phyloP scores from a whole-genome alignment of 2,888 invertebrate genomes.

The Ptycholaimellus sp. region DNA sequence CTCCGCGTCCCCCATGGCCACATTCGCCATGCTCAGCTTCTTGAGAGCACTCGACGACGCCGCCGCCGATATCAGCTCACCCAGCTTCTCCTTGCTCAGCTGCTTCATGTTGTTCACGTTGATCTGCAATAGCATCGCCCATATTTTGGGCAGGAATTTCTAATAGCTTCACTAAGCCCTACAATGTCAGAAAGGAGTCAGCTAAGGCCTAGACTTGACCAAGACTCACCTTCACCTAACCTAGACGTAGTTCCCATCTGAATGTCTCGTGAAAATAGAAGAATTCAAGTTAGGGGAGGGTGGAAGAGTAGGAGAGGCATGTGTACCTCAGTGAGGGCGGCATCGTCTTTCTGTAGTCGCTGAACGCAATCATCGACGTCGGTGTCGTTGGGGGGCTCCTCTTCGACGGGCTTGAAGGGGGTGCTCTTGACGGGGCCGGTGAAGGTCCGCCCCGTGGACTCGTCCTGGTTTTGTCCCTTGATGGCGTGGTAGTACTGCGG shows the following conservation, averaged over 20 bases:
- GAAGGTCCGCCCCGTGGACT: conserved; percentile 20
- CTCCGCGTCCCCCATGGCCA: conserved; percentile 65
- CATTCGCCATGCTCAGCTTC: conserved; percentile 70
- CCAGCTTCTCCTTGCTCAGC: conserved; percentile 81
- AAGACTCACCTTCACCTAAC: too few relatives aligned
- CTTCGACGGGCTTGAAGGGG: conserved; percentile 34
- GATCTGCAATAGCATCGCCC: conserved; percentile 33
- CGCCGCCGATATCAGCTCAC: conserved; percentile 59
- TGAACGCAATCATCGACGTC: conserved; percentile 76
- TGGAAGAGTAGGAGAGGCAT: too few relatives aligned
- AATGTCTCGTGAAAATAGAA: too few relatives aligned
- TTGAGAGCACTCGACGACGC: conserved; percentile 71
- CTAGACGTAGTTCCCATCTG: too few relatives aligned
- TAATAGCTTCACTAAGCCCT: too few relatives aligned
- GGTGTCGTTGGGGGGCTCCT: conserved; percentile 85
- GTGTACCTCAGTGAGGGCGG: conserved; percentile 55
- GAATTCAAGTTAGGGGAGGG: too few relatives aligned
- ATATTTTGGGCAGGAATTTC: too few relatives aligned
- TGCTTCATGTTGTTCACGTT: conserved; percentile 99
- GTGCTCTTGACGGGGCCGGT: conserved; percentile 12
- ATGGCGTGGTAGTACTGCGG: conserved; percentile 89
- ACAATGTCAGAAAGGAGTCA: too few relatives aligned
- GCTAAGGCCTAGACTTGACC: too few relatives aligned
- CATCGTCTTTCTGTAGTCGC: conserved; percentile 50
- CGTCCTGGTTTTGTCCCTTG: conserved; percentile 26